Evolutionary conservation across 2,113 vertebrate species (phyloP).

Genomic region (Indri indri): DNA sequence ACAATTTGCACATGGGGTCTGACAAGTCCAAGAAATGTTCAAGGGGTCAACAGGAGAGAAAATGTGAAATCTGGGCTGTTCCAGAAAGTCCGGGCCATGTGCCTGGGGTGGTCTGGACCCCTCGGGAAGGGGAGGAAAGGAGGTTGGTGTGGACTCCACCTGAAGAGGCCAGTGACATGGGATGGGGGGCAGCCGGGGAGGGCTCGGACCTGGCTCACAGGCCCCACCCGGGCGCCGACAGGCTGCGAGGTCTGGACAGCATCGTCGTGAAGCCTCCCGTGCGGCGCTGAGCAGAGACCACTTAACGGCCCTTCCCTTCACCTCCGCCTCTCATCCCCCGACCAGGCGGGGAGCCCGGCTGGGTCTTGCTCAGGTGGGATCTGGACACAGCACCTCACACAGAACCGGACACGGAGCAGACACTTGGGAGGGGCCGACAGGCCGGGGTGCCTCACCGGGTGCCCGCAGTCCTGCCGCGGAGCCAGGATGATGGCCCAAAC

Average conservation of each 20-base stretch:
- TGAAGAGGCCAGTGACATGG: fast-evolving
- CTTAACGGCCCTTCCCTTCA: fast-evolving
- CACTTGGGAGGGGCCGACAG: fast-evolving
- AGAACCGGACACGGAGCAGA: fast-evolving
- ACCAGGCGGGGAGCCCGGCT: background rate
- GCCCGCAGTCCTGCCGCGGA: background rate
- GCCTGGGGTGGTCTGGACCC: fast-evolving
- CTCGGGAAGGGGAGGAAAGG: background rate
- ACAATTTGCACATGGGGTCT: fast-evolving
- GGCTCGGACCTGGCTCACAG: background rate
- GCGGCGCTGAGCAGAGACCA: fast-evolving
- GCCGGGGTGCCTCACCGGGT: fast-evolving
- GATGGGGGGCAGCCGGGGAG: fast-evolving
- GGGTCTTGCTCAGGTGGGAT: background rate
- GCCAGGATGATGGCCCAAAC: no score
- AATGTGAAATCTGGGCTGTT: background rate
- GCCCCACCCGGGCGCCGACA: no score
- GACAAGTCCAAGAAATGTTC: background rate
- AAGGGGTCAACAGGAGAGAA: background rate
- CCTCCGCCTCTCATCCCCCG: background rate
- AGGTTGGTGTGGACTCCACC: fast-evolving
- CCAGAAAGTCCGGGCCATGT: background rate
- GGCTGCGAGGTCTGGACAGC: background rate
- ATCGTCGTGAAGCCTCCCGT: no score
- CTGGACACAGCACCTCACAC: background rate